Evolutionary conservation across 2,113 vertebrate species (phyloP), one percentile per base, ranked within the genome.

Genomic region (Heloderma charlesbogerti): DNA sequence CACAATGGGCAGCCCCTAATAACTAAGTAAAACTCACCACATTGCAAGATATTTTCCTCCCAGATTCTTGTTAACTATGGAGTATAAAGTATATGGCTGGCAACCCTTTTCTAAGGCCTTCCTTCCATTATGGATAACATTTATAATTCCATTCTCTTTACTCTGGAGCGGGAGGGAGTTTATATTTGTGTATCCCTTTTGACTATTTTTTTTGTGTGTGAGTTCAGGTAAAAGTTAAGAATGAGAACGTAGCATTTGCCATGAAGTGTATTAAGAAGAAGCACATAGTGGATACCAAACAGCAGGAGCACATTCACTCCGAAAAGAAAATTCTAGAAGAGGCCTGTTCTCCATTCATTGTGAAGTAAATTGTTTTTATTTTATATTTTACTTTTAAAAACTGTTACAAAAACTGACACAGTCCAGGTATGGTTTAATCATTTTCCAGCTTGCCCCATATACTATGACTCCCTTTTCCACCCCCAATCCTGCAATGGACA

Each of bases 261-360:
- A 97, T 99, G 97, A 99, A 99, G 93, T 99, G 98, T 86, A 99
- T 99, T 77, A 98, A 98, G 96, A 99, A 99, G 96, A 98, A 98
- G 78, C 98, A 98, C 2, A 94, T 99, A 1, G 98, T 99, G 57
- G 98, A 99, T 86, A 98, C 98, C 1, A 98, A 98, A 31, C 99
- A 99, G 74, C 98, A 99, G 80, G 98, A 99, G 75, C 99, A 99
- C 20, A 97, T 99, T 89, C 99, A 99, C 95, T 99, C 98, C 0
- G 98, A 99, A 92, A 99, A 99, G 96, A 98, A 97, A 93, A 98
- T 99, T 89, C 97, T 99, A 0, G 98, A 98, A 93, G 97, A 98
- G 92, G 96, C 97, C 31, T 98, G 98, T 83, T 99, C 98, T 9
- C 97, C 96, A 0, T 99, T 99, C 83, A 96, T 99, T 90, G 98